Evolutionary conservation across 2,797 vertebrate species (phyloP).

Genomic region (Propithecus perrieri): DNA sequence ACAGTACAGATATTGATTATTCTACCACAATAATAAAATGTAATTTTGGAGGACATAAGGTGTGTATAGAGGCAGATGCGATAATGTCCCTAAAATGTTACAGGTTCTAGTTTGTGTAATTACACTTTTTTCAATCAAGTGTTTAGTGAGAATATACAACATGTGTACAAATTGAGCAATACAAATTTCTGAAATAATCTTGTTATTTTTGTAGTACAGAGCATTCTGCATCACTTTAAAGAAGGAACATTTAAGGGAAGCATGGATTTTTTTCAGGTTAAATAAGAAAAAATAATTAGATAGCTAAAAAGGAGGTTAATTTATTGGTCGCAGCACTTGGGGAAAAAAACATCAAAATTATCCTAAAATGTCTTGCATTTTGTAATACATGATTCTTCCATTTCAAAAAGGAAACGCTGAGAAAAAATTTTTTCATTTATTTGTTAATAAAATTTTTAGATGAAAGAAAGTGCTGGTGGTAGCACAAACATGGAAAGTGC

Average conservation of each 20-base stretch:
- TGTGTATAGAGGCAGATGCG: neutral
- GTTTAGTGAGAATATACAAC: neutral
- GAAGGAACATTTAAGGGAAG: neutral
- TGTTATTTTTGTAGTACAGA: neutral
- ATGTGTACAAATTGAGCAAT: neutral
- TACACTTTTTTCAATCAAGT: neutral
- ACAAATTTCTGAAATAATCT: neutral
- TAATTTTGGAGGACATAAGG: neutral
- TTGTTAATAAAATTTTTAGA: neutral
- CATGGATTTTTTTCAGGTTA: neutral
- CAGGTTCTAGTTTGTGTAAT: neutral
- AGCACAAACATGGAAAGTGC: neutral
- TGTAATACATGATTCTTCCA: neutral
- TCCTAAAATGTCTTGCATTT: neutral
- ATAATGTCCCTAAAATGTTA: neutral
- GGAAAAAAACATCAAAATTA: neutral
- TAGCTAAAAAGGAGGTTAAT: neutral
- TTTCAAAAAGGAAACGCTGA: neutral
- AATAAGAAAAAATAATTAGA: neutral
- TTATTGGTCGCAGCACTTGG: neutral
- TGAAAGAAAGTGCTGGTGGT: neutral
- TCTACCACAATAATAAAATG: neutral
- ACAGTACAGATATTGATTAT: neutral
- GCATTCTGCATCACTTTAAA: neutral
- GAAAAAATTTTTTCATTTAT: conserved; percentile 12